Conservation (phyloP, 2,113 vertebrate species). For the Cepphus grylle region DNA sequence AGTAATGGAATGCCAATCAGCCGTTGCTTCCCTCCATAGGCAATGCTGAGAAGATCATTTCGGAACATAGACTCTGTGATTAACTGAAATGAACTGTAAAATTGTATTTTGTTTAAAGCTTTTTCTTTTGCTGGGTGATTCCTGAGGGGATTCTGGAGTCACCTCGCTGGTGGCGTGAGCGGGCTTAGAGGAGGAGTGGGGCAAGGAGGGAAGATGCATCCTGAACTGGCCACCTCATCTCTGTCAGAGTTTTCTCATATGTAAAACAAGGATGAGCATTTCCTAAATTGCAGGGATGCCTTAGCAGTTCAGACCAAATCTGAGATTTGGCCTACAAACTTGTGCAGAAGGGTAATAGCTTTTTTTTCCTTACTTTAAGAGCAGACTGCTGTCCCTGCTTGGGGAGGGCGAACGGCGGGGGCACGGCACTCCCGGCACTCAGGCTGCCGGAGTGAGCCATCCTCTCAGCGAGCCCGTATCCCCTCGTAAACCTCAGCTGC, state of each 20-base stretch:
- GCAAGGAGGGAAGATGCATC: neutral
- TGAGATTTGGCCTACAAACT: neutral
- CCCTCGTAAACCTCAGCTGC: neutral
- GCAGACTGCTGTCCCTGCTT: neutral
- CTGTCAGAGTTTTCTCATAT: neutral
- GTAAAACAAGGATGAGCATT: neutral
- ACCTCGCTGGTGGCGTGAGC: rapidly evolving
- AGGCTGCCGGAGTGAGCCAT: neutral
- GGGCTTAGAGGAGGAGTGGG: neutral
- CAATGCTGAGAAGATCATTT: constrained; percentile 52
- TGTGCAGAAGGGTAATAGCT: neutral
- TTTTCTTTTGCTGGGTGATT: constrained; percentile 11
- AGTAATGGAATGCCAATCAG: constrained; percentile 59
- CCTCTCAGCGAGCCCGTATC: rapidly evolving
- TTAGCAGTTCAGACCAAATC: neutral
- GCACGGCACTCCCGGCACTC: neutral
- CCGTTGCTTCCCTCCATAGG: constrained; percentile 40
- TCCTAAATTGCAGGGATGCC: neutral
- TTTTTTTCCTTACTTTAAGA: neutral
- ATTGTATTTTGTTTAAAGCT: constrained; percentile 73
- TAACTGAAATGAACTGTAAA: constrained; percentile 78
- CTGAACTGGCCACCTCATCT: neutral
- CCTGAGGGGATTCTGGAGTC: neutral
- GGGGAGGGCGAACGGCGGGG: rapidly evolving
- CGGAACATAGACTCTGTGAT: constrained; percentile 62